Conservation (phyloP, 1,140 invertebrate genomes). For the Drosophila aff. region DNA sequence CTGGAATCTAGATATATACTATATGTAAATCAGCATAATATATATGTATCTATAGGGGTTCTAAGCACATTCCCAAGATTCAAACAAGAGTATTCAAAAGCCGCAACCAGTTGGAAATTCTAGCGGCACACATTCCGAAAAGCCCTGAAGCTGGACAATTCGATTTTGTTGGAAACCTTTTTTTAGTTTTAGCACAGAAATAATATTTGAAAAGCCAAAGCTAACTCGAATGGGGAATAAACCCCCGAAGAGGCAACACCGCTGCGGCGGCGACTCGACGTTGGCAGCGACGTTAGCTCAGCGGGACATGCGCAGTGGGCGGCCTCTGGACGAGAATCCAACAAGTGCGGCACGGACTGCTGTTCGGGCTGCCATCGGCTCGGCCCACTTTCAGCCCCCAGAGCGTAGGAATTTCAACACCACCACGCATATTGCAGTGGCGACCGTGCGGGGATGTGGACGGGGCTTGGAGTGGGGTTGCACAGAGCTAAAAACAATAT, state of each 20-base stretch:
- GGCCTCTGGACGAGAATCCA: conserved; percentile 56
- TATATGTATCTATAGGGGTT: not conserved
- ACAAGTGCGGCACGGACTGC: conserved; percentile 76
- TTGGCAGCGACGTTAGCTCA: conserved; percentile 28
- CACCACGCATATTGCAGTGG: conserved; percentile 29
- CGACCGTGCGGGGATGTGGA: not conserved
- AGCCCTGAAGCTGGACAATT: not conserved
- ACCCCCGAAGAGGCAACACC: not conserved
- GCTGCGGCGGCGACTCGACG: conserved; percentile 25
- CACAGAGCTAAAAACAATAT: not conserved
- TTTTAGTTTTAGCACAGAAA: not conserved
- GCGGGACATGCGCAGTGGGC: conserved; percentile 58
- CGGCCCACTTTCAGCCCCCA: conserved; percentile 25
- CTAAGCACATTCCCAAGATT: not conserved
- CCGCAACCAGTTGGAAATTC: not conserved
- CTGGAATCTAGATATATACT: not conserved
- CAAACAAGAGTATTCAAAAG: not conserved
- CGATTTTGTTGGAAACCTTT: not conserved
- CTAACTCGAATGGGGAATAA: not conserved
- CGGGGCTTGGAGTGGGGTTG: not conserved
- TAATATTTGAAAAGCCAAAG: not conserved
- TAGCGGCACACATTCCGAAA: no score
- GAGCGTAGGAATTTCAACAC: conserved; percentile 51
- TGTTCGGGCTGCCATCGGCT: conserved; percentile 13
- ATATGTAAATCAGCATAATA: no score